These are phyloP conservation scores for Rotaria sp. DNA, from an alignment of 2,888 invertebrate genomes.

Conservation along the genomic window DNA sequence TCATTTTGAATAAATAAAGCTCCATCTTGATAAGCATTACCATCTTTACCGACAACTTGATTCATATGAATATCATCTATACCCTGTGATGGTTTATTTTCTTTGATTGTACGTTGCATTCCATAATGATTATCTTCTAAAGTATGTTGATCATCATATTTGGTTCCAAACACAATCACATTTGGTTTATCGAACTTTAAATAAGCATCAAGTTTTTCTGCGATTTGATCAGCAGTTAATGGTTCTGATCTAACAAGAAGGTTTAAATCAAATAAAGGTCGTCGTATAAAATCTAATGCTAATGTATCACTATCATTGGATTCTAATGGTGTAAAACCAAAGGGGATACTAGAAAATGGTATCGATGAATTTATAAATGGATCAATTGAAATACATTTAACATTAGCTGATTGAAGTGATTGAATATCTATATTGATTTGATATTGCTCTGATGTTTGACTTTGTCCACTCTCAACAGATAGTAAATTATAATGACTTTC, in stretches of 20 bases:
- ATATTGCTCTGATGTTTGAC: not conserved
- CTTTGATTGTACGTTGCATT: not conserved
- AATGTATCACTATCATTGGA: not conserved
- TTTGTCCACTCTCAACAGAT: not conserved
- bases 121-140: not conserved
- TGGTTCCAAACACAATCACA: slow-evolving; percentile 13
- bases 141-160: not conserved
- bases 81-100: slow-evolving; percentile 6
- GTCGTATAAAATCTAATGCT: slow-evolving; percentile 2
- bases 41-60: not conserved
- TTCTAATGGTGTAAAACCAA: not conserved
- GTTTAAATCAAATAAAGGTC: not conserved
- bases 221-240: not conserved
- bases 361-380: not conserved
- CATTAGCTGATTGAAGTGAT: slow-evolving; percentile 8
- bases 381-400: slow-evolving; percentile 11
- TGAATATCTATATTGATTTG: slow-evolving; percentile 24
- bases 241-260: not conserved
- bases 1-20: slow-evolving; percentile 5
- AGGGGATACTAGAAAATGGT: not conserved
- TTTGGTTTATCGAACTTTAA: not conserved
- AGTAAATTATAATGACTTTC: slow-evolving; percentile 21
- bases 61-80: slow-evolving; percentile 28
- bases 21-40: slow-evolving; percentile 20
- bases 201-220: not conserved